Evolutionary conservation across 2,113 vertebrate species (phyloP).

Genomic region (Dasyornis broadbenti): DNA sequence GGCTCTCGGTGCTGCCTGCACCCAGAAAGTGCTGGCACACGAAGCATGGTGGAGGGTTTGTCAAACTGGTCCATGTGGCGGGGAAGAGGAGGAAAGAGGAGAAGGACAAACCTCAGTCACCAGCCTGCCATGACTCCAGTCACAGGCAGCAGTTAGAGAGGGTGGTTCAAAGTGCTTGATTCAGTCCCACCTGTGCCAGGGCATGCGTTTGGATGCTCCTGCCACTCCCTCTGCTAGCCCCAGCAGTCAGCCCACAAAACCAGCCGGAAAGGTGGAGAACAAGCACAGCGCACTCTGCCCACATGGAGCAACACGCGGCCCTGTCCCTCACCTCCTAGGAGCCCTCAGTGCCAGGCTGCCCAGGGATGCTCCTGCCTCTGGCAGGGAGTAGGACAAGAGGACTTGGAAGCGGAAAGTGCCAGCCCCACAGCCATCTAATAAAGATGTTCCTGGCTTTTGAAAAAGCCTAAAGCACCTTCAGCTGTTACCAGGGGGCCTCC

Average conservation of each 20-base stretch:
- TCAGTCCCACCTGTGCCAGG: background rate
- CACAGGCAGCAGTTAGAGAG: background rate
- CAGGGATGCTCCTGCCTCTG: background rate
- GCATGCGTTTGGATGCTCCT: rapidly evolving
- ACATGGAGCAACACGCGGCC: rapidly evolving
- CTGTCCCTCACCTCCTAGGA: background rate
- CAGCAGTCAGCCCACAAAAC: background rate
- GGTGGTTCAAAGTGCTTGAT: background rate
- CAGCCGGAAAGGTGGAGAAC: rapidly evolving
- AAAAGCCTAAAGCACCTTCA: background rate
- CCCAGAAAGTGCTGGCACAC: rapidly evolving
- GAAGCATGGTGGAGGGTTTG: rapidly evolving
- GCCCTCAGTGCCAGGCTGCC: background rate
- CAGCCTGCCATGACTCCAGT: background rate
- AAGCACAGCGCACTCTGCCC: rapidly evolving
- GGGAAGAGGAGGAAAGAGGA: background rate
- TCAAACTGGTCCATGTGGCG: rapidly evolving
- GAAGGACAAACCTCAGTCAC: background rate
- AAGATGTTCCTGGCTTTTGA: background rate
- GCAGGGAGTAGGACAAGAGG: too few relatives aligned
- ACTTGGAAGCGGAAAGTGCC: background rate
- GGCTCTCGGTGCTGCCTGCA: rapidly evolving
- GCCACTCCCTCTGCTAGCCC: rapidly evolving
- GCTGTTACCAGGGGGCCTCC: background rate
- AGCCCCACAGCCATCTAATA: background rate